A percentile compares a stretch with the other conserved stretches of the same genome.
Conservation (phyloP, 1,140 invertebrate genomes). For the Drosophila bifasciata region DNA sequence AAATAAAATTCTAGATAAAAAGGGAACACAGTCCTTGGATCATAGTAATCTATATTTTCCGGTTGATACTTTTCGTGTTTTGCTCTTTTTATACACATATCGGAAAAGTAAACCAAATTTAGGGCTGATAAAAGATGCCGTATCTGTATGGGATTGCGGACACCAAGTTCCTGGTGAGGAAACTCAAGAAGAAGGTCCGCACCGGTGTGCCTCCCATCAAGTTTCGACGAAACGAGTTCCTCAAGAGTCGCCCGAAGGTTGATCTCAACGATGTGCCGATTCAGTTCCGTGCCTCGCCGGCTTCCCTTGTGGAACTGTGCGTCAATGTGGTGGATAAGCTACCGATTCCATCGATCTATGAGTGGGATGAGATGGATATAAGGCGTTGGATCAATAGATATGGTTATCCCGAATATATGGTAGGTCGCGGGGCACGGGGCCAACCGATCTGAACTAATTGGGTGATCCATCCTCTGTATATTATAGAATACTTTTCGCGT, state of each 20-base stretch:
- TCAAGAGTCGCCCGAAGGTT: constrained; percentile 38
- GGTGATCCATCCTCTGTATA: neutral
- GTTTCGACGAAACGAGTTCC: constrained; percentile 30
- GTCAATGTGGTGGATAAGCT: constrained; percentile 56
- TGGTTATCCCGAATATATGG: constrained; percentile 72
- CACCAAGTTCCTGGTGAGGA: constrained; percentile 54
- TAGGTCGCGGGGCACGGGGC: constrained; percentile 14
- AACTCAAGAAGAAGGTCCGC: neutral
- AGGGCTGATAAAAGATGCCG: constrained; percentile 36
- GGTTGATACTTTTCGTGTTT: neutral
- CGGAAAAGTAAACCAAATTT: constrained; percentile 11
- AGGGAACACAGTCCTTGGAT: neutral
- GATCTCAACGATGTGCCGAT: constrained; percentile 60
- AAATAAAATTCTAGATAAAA: neutral
- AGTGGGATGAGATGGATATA: constrained; percentile 64
- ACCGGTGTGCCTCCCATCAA: constrained; percentile 24
- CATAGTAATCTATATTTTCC: constrained; percentile 1
- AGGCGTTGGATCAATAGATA: constrained; percentile 52
- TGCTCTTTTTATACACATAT: constrained; percentile 11
- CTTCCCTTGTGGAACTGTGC: constrained; percentile 49
- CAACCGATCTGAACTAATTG: too few relatives aligned
- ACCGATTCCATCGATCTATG: constrained; percentile 50
- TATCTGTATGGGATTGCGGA: constrained; percentile 69
- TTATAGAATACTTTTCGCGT: constrained; percentile 65
- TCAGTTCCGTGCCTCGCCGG: constrained; percentile 47